These are phyloP conservation scores for Chiridota heheva DNA, from an alignment of 35 echinoderm and acorn worm genomes.

Conservation along the genomic window DNA sequence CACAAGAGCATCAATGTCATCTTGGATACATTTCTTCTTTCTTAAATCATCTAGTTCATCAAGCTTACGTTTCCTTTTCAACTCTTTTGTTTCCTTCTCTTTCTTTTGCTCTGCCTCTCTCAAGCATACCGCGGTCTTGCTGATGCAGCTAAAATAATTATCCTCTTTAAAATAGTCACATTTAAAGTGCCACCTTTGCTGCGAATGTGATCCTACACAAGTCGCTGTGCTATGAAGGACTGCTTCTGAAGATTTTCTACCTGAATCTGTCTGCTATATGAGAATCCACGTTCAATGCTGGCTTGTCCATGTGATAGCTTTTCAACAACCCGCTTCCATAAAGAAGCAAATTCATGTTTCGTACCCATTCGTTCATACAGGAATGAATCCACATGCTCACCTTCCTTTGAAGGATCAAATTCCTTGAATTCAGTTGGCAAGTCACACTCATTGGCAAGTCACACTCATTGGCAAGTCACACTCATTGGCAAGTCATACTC, in stretches of 20 bases:
- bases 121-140: conserved; percentile 56
- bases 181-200: conserved; percentile 42
- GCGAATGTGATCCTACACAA: conserved; percentile 48
- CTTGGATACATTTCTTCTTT: conserved; percentile 7
- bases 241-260: conserved; percentile 46
- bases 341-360: background rate
- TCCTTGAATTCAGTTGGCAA: background rate
- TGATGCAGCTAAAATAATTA: conserved; percentile 54
- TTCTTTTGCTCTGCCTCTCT: conserved; percentile 48
- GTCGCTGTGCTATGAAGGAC: conserved; percentile 43
- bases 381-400: conserved; percentile 2
- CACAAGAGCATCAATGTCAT: conserved; percentile 9
- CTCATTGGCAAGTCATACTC: no score
- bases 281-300: conserved; percentile 61
- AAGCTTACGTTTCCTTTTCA: background rate
- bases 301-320: conserved; percentile 62
- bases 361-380: conserved; percentile 10
- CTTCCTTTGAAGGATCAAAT: conserved; percentile 20
- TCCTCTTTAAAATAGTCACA: conserved; percentile 40
- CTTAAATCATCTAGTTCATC: conserved; percentile 20
- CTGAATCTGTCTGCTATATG: conserved; percentile 47
- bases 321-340: conserved; percentile 15
- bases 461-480: no score
- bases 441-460: no score
- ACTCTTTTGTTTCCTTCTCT: conserved; percentile 10